Base-by-base conservation (phyloP, 1,140 invertebrate genomes). In the Stegodyphus dumicola region DNA sequence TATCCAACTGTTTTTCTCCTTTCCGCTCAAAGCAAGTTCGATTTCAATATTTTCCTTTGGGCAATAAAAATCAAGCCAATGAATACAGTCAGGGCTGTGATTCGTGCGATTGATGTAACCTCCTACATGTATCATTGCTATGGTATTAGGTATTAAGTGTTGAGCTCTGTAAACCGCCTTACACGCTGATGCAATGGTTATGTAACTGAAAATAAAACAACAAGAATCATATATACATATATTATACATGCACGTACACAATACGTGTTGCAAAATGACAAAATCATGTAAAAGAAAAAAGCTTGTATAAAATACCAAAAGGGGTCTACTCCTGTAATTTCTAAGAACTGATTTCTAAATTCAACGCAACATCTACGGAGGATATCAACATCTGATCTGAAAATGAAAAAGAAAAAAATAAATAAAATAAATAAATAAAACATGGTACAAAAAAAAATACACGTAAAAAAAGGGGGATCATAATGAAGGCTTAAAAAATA, bases 51-150 rank as follows among this genome's bases (percentile, higher is more conserved):
- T 33, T 7, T 86, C 51, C 6, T 65, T 64, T 78, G 7, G 48
- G 54, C 5, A 56, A 81, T 18, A n/a, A 56, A 54, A 87, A 18
- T 77, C 67, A 54, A 87, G 49, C 85, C 87, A 87, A 54, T 54
- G 13, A 15, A 79, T 65, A 5, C 18, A 52, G 33, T 18, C 87
- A 6, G 48, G n/a, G 52, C 66, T 80, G 9, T 71, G 52, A 60
- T 71, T 86, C 10, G 69, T 71, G 48, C 7, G 18, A 48, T 51
- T 33, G 66, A 53, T 10, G 51, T 87, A 87, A 51, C 86, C 86
- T 7, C 13, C 13, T 18, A 13, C 15, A 65, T 74, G 86, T 52
- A 87, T 66, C 11, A 87, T 77, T 33, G 52, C 86, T 3, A 87
- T 87, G 18, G 67, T 78, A 13, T 87, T 73, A 69, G 56, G 51